phyloP scores from a whole-genome alignment of 2,888 invertebrate genomes.

The Spicauda simplicius region DNA sequence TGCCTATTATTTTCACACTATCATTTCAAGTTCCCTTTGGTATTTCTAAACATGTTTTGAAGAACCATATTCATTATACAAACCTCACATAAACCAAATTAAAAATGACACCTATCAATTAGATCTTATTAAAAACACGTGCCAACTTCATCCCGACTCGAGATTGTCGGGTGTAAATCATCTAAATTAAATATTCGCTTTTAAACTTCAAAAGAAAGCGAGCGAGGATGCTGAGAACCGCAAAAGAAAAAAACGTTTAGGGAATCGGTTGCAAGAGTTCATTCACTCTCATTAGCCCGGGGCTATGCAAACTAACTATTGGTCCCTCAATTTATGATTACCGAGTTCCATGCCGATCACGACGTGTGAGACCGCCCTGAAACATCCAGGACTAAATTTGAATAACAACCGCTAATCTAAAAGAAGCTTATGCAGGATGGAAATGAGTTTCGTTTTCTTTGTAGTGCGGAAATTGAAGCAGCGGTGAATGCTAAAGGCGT shows the following conservation, averaged over 20 bases:
- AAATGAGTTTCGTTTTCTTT: constrained; percentile 41
- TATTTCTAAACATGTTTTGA: not conserved
- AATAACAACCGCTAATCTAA: constrained; percentile 36
- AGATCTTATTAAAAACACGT: constrained; percentile 26
- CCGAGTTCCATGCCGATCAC: constrained; percentile 57
- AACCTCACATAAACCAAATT: constrained; percentile 2
- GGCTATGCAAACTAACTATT: constrained; percentile 67
- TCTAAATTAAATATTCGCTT: constrained; percentile 41
- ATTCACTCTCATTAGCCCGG: constrained; percentile 58
- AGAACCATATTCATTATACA: not conserved
- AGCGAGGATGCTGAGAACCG: constrained; percentile 47
- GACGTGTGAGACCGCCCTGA: constrained; percentile 73
- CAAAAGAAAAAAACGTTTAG: constrained; percentile 45
- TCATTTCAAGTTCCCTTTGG: not conserved
- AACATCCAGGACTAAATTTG: constrained; percentile 41
- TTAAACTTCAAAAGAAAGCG: constrained; percentile 56
- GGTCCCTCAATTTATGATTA: constrained; percentile 67
- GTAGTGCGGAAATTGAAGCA: constrained; percentile 42
- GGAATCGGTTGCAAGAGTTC: constrained; percentile 51
- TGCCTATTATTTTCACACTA: not conserved
- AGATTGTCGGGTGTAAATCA: constrained; percentile 41
- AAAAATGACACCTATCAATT: constrained; percentile 28
- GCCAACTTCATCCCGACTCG: constrained; percentile 25
- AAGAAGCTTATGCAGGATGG: constrained; percentile 22
- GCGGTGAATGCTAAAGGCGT: constrained; percentile 51